phyloP scores from a whole-genome alignment of 2,888 invertebrate genomes.

The Macropis europaea region DNA sequence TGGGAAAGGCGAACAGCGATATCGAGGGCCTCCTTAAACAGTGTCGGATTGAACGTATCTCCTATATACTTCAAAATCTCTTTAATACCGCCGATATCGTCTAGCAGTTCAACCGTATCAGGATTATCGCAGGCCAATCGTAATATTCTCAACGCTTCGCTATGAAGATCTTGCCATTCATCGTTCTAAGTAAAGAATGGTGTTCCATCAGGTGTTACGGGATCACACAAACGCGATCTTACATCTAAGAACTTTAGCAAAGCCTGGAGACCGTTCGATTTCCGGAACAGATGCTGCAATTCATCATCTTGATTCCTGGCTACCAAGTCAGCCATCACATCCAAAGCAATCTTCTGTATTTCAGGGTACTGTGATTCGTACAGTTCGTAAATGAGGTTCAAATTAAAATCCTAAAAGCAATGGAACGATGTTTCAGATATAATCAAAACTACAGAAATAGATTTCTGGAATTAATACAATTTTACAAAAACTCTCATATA shows the following conservation, averaged over 20 bases:
- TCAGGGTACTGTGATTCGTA: conserved; percentile 81
- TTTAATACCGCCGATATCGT: conserved; percentile 58
- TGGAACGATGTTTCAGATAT: not conserved
- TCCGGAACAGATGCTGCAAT: conserved; percentile 81
- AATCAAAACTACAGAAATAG: not conserved
- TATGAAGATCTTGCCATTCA: conserved; percentile 66
- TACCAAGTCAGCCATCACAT: conserved; percentile 80
- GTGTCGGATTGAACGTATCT: conserved; percentile 35
- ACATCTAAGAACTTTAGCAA: conserved; percentile 82
- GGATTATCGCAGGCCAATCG: conserved; percentile 60
- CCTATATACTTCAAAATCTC: conserved; percentile 65
- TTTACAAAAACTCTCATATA: not conserved
- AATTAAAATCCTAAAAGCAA: conserved; percentile 79
- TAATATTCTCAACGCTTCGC: conserved; percentile 59
- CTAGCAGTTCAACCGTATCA: conserved; percentile 59
- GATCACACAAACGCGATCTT: conserved; percentile 18
- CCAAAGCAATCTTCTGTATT: conserved; percentile 81
- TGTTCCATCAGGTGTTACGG: not conserved
- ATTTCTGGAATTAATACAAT: not conserved
- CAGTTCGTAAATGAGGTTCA: conserved; percentile 80
- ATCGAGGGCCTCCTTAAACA: conserved; percentile 54
- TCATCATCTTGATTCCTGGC: conserved; percentile 80
- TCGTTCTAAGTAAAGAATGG: conserved; percentile 53
- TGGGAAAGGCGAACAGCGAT: conserved; percentile 64
- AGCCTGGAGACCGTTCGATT: conserved; percentile 81